Percentiles rank a stretch among this genome's conserved stretches.
Conservation (phyloP, 2,888 invertebrate species). For the Dorcus hopei region DNA sequence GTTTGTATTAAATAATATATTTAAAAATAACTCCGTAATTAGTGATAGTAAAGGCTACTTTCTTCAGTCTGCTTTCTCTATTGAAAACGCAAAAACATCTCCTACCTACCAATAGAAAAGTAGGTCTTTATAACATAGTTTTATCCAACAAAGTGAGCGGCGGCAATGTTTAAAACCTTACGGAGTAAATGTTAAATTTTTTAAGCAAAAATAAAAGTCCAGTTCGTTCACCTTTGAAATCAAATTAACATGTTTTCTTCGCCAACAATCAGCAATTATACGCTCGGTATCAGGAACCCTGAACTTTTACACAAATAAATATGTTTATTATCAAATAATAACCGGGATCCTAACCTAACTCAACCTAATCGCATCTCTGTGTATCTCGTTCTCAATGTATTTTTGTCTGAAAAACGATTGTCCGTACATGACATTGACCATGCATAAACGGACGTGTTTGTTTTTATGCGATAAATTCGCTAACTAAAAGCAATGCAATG, state of each 20-base stretch:
- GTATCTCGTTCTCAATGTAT: background rate
- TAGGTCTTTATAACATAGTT: slow-evolving; percentile 4
- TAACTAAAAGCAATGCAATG: slow-evolving; percentile 25
- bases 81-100: slow-evolving; percentile 4
- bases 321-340: slow-evolving; percentile 22
- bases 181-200: background rate
- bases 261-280: slow-evolving; percentile 13
- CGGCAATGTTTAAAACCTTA: background rate
- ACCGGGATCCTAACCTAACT: slow-evolving; percentile 20
- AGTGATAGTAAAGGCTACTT: slow-evolving; percentile 7
- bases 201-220: background rate
- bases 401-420: background rate
- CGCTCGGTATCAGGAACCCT: slow-evolving; percentile 16
- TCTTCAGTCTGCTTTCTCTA: slow-evolving; percentile 7
- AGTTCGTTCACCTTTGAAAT: slow-evolving; percentile 1
- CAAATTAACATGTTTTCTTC: slow-evolving; percentile 15
- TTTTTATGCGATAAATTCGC: background rate
- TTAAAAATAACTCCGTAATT: background rate
- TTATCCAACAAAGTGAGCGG: background rate
- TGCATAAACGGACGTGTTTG: background rate
- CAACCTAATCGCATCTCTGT: slow-evolving; percentile 12
- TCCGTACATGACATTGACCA: slow-evolving; percentile 3
- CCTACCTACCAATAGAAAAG: slow-evolving; percentile 2
- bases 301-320: slow-evolving; percentile 22
- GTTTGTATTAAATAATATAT: background rate